Evolutionary conservation across 2,797 vertebrate species (phyloP).

Genomic region (Bovichtus diacanthus): DNA sequence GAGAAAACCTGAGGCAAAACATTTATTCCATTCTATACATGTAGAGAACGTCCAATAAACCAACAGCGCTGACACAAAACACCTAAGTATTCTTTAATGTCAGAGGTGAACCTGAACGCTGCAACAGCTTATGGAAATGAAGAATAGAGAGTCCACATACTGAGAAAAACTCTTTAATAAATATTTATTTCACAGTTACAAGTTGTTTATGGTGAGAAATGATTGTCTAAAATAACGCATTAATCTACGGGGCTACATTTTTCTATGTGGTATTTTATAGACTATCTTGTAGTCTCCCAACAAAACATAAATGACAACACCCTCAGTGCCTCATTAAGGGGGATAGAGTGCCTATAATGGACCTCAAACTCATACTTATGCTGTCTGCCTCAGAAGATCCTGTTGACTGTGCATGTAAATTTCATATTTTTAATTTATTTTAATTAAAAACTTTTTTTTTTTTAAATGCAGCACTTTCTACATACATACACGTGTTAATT

Average conservation of each 20-base stretch:
- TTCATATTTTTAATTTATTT: neutral
- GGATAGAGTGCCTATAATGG: neutral
- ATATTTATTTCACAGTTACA: constrained; percentile 1
- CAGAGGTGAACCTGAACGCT: constrained; percentile 1
- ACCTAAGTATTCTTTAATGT: neutral
- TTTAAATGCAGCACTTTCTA: neutral
- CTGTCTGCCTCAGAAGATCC: no score
- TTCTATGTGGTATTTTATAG: constrained; percentile 10
- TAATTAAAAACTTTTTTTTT: no score
- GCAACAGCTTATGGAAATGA: no score
- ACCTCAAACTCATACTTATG: neutral
- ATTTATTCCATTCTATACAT: neutral
- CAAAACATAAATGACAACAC: constrained; percentile 8
- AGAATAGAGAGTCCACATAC: neutral
- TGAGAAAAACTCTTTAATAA: neutral
- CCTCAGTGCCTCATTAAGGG: neutral
- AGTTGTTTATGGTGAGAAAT: constrained; percentile 17
- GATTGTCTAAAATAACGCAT: neutral
- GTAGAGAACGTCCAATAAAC: neutral
- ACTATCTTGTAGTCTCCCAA: constrained; percentile 8
- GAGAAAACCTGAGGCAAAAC: neutral
- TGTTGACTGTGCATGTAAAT: neutral
- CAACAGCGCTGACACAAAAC: neutral
- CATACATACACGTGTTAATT: neutral
- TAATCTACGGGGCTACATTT: neutral